Evolutionary conservation across 2,888 invertebrate species (phyloP), one percentile per base, ranked within the genome.

Genomic region (Ormyrus thymus): DNA sequence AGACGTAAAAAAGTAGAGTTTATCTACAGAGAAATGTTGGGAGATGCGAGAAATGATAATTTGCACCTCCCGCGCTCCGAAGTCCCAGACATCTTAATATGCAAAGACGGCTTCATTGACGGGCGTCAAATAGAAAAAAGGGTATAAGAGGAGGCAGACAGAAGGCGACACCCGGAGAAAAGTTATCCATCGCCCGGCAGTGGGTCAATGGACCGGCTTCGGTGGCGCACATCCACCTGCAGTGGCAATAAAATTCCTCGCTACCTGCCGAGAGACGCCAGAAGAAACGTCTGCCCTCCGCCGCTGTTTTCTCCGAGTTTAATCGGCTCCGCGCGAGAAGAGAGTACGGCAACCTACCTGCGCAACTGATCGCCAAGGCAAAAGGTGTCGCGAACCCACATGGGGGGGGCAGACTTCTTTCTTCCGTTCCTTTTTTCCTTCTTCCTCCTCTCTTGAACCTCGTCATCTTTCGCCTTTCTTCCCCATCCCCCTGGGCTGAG

Each of bases 311-410:
- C 77, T 65, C 58, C 75, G 68, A 62, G 80, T 80, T 78, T 80
- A 70, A 76, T 76, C 72, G 80, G 81, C 72, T 82, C 77, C 81
- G 81, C 82, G 75, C 68, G 62, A 75, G 65, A 56, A 55, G 51
- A 43, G 51, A 72, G 59, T 45, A 46, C 55, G 46, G 55, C n/a
- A 61, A 51, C 59, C 53, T 68, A 58, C 69, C 62, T 69, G 69
- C 50, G 62, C 62, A 13, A 64, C 56, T 68, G 56, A 70, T 62
- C 55, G 50, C 50, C 65, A 6, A 62, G 82, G 72, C 73, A 78
- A 73, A 81, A 82, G 81, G 81, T 82, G 80, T 82, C 81, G 81
- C 81, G 78, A 76, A 65, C 72, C 81, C 76, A 76, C 81, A 81
- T 69, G 72, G 62, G 68, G 79, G 45, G 68, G 79, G 45, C 29